Percentiles rank a stretch among this genome's conserved stretches.
Evolutionary conservation across 2,113 vertebrate genomes (phyloP).

Genomic region (Ailuropoda melanoleuca): DNA sequence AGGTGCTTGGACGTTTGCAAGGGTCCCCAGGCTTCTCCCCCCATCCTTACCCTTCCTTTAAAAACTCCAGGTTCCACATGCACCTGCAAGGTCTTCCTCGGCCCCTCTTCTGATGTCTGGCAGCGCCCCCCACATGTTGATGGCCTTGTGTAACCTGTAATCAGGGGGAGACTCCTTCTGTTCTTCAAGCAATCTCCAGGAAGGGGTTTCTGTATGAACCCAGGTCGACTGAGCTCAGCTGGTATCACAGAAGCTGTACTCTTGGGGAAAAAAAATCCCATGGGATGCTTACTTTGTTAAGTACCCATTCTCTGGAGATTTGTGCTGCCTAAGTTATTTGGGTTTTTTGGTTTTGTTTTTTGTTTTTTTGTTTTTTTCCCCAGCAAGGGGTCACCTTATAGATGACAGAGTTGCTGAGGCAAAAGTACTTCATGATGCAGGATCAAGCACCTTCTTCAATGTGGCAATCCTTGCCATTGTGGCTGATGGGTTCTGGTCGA

Average conservation of each 20-base stretch:
- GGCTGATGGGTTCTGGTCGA: not conserved
- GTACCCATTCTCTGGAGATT: not conserved
- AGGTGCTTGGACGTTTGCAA: not conserved
- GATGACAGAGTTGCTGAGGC: not conserved
- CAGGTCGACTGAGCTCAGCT: not conserved
- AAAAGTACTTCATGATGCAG: not conserved
- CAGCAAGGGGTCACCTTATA: not conserved
- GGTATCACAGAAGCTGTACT: not conserved
- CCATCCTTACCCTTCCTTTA: not conserved
- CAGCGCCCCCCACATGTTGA: not conserved
- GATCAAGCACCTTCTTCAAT: not conserved
- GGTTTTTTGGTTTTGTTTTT: not conserved
- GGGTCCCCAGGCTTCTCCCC: not conserved
- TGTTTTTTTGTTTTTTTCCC: not conserved
- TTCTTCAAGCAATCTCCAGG: not conserved
- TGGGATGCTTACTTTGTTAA: not conserved
- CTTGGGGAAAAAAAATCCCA: not conserved
- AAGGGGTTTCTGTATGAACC: not conserved
- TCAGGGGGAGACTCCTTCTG: not conserved
- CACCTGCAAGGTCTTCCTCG: not conserved
- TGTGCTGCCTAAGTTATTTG: not conserved
- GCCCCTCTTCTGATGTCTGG: not conserved
- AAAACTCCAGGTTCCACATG: not conserved
- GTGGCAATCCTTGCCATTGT: not conserved
- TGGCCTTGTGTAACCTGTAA: not conserved